A percentile compares a stretch with the other conserved stretches of the same genome.
phyloP scores from a whole-genome alignment of 1,140 invertebrate genomes.

The Drosophila setifemur region DNA sequence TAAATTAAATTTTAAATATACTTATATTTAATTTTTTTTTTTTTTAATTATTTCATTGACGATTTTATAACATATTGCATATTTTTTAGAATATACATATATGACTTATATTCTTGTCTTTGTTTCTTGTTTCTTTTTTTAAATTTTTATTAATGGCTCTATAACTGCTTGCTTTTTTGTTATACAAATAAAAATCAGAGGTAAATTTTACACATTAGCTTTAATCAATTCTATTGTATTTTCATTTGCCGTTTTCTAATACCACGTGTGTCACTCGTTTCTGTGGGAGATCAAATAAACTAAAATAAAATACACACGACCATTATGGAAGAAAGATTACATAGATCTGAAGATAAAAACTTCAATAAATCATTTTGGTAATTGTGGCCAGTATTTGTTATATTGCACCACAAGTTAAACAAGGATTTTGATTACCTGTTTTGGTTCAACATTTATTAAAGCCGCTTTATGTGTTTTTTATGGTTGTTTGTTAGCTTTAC shows the following conservation, averaged over 20 bases:
- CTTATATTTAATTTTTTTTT: slow-evolving; percentile 66
- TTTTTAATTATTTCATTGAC: slow-evolving; percentile 42
- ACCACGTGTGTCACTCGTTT: slow-evolving; percentile 24
- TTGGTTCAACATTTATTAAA: slow-evolving; percentile 24
- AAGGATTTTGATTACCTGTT: too few relatives aligned
- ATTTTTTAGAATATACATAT: slow-evolving; percentile 57
- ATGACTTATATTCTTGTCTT: slow-evolving; percentile 58
- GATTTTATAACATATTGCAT: slow-evolving; percentile 63
- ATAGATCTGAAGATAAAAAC: background rate
- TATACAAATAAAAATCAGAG: too few relatives aligned
- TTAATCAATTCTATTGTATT: slow-evolving; percentile 21
- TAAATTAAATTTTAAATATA: slow-evolving; percentile 47
- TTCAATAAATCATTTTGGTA: too few relatives aligned
- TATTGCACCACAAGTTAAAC: too few relatives aligned
- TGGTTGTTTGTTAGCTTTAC: slow-evolving; percentile 13
- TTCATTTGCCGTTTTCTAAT: slow-evolving; percentile 14
- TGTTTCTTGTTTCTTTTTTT: slow-evolving; percentile 46
- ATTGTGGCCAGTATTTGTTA: too few relatives aligned
- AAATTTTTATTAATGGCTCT: slow-evolving; percentile 51
- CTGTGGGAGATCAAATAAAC: slow-evolving; percentile 36
- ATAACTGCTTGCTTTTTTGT: slow-evolving; percentile 16
- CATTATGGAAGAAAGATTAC: background rate
- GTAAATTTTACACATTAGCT: slow-evolving; percentile 26
- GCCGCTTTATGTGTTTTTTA: slow-evolving; percentile 19
- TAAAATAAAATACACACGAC: slow-evolving; percentile 8